Base-by-base conservation (phyloP, 2,113 vertebrate species). In the Cichladusa arquata region DNA sequence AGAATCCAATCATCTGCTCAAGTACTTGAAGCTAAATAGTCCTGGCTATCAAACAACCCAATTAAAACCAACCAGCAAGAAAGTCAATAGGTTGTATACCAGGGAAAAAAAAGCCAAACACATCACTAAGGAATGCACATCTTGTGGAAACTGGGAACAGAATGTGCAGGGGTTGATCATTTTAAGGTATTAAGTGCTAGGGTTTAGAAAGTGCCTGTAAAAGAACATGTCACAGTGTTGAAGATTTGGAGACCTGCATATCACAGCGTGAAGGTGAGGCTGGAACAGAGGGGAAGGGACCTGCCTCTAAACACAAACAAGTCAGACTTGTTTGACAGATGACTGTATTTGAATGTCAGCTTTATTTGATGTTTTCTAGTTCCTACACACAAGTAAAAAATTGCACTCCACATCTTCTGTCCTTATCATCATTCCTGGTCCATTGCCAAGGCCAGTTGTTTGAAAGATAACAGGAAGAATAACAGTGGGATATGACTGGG, bases 1-100 rank as follows among this genome's bases (percentile, higher is more conserved):
- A 96, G 92, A 97, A 97, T 92, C 91, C 70, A 95, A 96, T 97
- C 71, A 92, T 64, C 64, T 83, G 48, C 71, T 86, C 84, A 94
- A 97, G 91, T 84, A 94, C 74, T 96, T 91, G 56, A 93, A 94
- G 84, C 87, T 96, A 97, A 97, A 93, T 91, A 94, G 74, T 91
- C 50, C 89, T 89, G 93, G 92, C 96, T 96, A 96, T 95, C 96
- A 92, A 96, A 87, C 81, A 88, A 92, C 65, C 84, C 95, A 96
- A 95, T 96, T 95, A 95, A 88, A 95, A 92, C 58, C 62, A 48
- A 81, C 31, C 26, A 78, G 84, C 90, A 96, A 96, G 88, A 82
- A 97, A 97, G 94, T 94, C 93, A 95, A 92, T 96, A 93, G 79
- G 60, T 72, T 86, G 42, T 40, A 93, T 70, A 96, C 67, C 92